These are phyloP conservation scores for Telmatherina bonti DNA, from an alignment of 2,797 vertebrate species.

Conservation along the genomic window DNA sequence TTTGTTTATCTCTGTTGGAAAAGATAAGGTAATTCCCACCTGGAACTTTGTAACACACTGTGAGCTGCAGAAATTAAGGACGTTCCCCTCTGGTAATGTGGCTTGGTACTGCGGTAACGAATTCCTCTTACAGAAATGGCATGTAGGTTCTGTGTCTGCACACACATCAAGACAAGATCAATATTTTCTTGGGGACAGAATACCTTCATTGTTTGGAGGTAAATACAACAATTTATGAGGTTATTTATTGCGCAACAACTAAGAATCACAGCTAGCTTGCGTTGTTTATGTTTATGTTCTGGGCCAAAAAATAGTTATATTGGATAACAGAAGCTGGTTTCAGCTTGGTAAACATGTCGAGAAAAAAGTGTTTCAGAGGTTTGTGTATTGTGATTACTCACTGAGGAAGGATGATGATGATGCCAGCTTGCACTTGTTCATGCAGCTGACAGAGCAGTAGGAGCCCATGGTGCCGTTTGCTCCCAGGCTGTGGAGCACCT, in stretches of 20 bases:
- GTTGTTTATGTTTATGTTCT: neutral
- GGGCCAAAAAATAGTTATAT: neutral
- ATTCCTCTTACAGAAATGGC: slow-evolving; percentile 98
- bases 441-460: slow-evolving; percentile 95
- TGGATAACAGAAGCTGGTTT: neutral
- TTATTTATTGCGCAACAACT: neutral
- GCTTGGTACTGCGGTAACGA: slow-evolving; percentile 98
- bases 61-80: slow-evolving; percentile 98
- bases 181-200: neutral
- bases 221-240: neutral
- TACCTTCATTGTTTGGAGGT: neutral
- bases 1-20: slow-evolving; percentile 1
- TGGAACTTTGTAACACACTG: slow-evolving; percentile 98
- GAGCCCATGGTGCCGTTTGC: slow-evolving; percentile 91
- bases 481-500: slow-evolving; percentile 94
- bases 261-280: neutral
- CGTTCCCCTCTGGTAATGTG: slow-evolving; percentile 95
- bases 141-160: slow-evolving; percentile 91
- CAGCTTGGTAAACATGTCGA: neutral
- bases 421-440: slow-evolving; percentile 94
- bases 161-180: slow-evolving; percentile 21
- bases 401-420: slow-evolving; percentile 83
- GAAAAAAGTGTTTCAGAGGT: neutral
- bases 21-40: slow-evolving; percentile 72
- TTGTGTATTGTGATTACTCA: slow-evolving; percentile 59